These are phyloP conservation scores for Hydrophis major DNA, from an alignment of 2,797 vertebrate species.

Conservation along the genomic window DNA sequence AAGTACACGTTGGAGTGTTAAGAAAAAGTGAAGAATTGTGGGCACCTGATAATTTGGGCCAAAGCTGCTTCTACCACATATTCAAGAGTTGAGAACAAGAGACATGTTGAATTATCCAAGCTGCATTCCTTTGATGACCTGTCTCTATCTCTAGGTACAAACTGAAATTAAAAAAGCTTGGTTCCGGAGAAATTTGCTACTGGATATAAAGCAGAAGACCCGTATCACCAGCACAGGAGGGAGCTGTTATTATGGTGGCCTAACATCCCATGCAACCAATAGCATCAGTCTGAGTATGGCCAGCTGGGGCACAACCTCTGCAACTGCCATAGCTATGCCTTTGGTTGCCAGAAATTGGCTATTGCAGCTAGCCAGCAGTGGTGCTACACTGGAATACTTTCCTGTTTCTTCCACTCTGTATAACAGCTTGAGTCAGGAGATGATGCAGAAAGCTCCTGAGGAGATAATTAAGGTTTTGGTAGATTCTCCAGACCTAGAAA, in stretches of 20 bases:
- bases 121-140: background rate
- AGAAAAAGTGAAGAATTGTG: background rate
- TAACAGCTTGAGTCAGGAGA: background rate
- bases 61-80: background rate
- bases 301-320: slow-evolving; percentile 64
- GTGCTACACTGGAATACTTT: slow-evolving; percentile 70
- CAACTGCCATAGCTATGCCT: slow-evolving; percentile 72
- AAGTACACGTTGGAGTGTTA: background rate
- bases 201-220: slow-evolving; percentile 90
- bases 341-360: slow-evolving; percentile 75
- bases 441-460: background rate
- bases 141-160: slow-evolving; percentile 81
- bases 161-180: slow-evolving; percentile 96
- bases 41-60: background rate
- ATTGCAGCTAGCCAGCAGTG: slow-evolving; percentile 27
- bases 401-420: background rate
- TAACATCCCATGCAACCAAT: slow-evolving; percentile 83
- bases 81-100: background rate
- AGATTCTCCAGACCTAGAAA: background rate
- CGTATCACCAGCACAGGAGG: slow-evolving; percentile 86
- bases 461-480: background rate
- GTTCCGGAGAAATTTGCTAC: slow-evolving; percentile 87
- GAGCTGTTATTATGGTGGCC: slow-evolving; percentile 81
- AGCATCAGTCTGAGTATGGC: slow-evolving; percentile 84
- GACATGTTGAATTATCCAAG: background rate